These are phyloP conservation scores for Drosophila suboccidentalis DNA, from an alignment of 2,888 invertebrate species.

Conservation along the genomic window DNA sequence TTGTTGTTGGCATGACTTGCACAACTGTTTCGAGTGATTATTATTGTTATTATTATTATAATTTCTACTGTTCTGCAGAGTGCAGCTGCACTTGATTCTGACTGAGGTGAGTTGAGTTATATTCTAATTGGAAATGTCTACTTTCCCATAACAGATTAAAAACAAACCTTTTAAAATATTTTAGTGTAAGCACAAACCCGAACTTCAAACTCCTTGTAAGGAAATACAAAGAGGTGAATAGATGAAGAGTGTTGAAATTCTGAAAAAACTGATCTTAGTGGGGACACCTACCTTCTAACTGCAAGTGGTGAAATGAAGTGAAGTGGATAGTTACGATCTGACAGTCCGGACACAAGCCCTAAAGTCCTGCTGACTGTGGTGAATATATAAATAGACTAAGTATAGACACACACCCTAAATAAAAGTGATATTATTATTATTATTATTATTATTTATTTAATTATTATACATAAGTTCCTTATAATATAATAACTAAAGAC, in stretches of 20 bases:
- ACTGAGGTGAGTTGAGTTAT: background rate
- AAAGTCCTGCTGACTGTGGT: background rate
- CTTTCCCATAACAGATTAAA: no score
- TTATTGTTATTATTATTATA: conserved; percentile 9
- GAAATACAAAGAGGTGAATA: background rate
- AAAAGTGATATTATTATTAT: background rate
- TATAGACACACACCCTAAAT: background rate
- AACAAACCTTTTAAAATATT: background rate
- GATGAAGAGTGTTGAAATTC: background rate
- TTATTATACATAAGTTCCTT: no score
- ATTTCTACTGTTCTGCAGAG: background rate
- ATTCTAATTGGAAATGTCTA: background rate
- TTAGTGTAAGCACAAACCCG: conserved; percentile 17
- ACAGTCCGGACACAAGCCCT: background rate
- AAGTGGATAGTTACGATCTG: conserved; percentile 1
- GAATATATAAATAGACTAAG: background rate
- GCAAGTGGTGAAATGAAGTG: background rate
- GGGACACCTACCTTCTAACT: background rate
- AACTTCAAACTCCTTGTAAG: background rate
- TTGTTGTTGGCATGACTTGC: conserved; percentile 37
- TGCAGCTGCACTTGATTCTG: conserved; percentile 15
- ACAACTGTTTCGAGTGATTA: conserved; percentile 7
- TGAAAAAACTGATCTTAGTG: conserved; percentile 1
- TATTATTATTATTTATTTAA: no score
- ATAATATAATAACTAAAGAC: no score